Evolutionary conservation across 2,113 vertebrate species (phyloP), one percentile per base, ranked within the genome.

Genomic region (Chunga burmeisteri): DNA sequence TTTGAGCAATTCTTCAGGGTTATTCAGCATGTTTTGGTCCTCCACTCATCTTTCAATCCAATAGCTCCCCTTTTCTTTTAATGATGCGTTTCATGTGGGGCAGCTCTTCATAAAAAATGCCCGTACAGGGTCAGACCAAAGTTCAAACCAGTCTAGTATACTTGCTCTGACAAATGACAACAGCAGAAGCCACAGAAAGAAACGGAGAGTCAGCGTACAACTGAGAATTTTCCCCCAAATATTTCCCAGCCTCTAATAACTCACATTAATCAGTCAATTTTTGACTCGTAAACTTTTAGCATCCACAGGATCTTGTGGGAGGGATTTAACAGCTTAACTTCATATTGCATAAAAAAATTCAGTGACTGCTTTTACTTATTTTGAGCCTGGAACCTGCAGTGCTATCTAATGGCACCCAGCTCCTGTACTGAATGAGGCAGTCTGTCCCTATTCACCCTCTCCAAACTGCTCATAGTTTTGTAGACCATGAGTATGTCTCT

Each of bases 371-470:
- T 67, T 27, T 17, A 2, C 6, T 83, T 32, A 12, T 70, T 91
- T 56, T 0, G 16, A 84, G 46, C 47, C 42, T 75, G 61, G 61
- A 58, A 53, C 19, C 38, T 67, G 56, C 19, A 8, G 55, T 32
- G 55, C 42, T 49, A 1, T 36, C 27, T 50, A 23, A 11, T 25
- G 63, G 47, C n/a, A 32, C 15, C 22, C 36, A 58, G 36, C 53
- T 63, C 66, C 63, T 34, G 42, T 23, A 10, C 3, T 7, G 66
- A n/a, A 19, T 0, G 0, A 66, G 47, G 38, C 15, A 4, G 15
- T 5, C 62, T 47, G 17, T 44, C 53, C 15, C 63, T 44, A 0
- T 9, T 56, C 25, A 11, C 32, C 40, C n/a, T 56, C 55, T 62
- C 34, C 49, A 14, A 27, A 40, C 30, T 77, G 50, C 83, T 65